These are phyloP conservation scores for Daphoenositta chrysoptera DNA, from an alignment of 2,113 vertebrate species.

Conservation along the genomic window DNA sequence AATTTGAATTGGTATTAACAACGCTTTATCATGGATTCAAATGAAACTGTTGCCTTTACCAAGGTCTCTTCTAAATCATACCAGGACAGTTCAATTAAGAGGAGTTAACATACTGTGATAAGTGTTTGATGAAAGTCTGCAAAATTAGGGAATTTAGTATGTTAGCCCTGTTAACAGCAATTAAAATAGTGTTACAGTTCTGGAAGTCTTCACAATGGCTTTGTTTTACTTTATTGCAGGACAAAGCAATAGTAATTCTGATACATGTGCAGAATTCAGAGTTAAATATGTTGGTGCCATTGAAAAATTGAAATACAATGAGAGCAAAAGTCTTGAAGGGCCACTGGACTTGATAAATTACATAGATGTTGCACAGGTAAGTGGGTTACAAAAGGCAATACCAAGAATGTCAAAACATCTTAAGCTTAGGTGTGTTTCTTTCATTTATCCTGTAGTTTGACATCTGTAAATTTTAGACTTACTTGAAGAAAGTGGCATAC, in stretches of 20 bases:
- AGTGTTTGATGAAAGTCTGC: background rate
- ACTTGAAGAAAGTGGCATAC: background rate
- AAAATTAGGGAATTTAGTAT: background rate
- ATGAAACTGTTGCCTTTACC: background rate
- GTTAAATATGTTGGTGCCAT: constrained; percentile 94
- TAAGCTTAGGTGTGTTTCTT: background rate
- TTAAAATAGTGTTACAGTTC: background rate
- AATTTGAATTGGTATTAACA: background rate
- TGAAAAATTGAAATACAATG: constrained; percentile 85
- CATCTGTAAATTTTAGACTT: background rate
- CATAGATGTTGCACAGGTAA: constrained; percentile 94
- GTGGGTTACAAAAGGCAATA: background rate
- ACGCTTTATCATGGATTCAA: background rate
- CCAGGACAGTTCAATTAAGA: background rate
- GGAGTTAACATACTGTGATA: background rate
- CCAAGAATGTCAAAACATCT: background rate
- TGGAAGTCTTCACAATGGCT: background rate
- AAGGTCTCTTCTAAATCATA: background rate
- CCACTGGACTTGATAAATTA: constrained; percentile 95
- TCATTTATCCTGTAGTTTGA: background rate
- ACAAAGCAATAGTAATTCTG: constrained; percentile 86
- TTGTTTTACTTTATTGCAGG: constrained; percentile 58
- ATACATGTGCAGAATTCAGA: constrained; percentile 90
- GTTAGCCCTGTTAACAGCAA: background rate
- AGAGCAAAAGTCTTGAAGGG: constrained; percentile 86